Evolutionary conservation across 2,797 vertebrate genomes (phyloP), one percentile per base, ranked within the genome.

Genomic region (Etheostoma nigrum): DNA sequence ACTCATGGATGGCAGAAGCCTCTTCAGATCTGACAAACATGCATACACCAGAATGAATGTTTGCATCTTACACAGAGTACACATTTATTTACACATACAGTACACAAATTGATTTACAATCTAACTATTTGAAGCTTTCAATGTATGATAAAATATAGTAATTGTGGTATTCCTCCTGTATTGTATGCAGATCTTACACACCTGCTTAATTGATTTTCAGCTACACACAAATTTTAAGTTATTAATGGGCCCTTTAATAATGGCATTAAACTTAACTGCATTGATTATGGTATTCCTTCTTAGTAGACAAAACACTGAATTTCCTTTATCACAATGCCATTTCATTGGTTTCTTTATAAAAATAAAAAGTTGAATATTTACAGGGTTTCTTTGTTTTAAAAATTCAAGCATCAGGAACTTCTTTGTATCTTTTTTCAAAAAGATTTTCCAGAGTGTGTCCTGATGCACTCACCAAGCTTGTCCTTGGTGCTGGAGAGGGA

Each of bases 1-100:
- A 90, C 97, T 99, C 76, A 98, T 94, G 70, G 95, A 97, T 51
- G 98, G 97, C 82, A 99, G 96, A 7, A 99, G 96, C 72, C 96
- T 96, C 93, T 99, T 99, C 89, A 99, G 95, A 86, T 99, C 98
- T 99, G 82, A 72, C 15, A 67, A 6, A 75, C 8, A 78, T 18
- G 36, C 10, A 40, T 11, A 64, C 8, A 47, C 47, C 12, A 65
- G 14, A 7, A 6, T 9, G 19, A 59, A 45, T 14, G 19, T 44
- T 6, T 19, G 5, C 16, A 33, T 23, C 9, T 18, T 66, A 11
- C n/a, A 53, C 2, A 2, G 27, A 36, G 51, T 15, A 30, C 33
- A 30, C 12, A 10, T 40, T 58, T 13, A 36, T 58, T 6, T 53
- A 52, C 5, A 1, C 44, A 64, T 16, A 16, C 11, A 13, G 27